Evolutionary conservation across 2,113 vertebrate species (phyloP).

Genomic region (Vulpes lagopus): DNA sequence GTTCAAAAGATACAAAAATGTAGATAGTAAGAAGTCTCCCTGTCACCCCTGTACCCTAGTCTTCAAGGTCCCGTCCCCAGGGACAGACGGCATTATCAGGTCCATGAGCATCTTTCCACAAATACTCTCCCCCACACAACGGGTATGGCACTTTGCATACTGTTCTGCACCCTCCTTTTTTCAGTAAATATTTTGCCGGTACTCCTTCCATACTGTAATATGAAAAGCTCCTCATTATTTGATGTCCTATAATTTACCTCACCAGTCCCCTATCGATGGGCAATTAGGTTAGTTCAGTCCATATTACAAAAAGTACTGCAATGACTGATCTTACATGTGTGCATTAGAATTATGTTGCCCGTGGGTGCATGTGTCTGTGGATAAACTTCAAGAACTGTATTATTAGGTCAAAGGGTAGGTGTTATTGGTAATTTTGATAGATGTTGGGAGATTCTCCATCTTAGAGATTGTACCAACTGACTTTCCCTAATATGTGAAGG

Average conservation of each 20-base stretch:
- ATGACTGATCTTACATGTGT: not conserved
- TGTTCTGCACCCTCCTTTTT: not conserved
- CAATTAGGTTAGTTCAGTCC: not conserved
- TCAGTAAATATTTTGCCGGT: not conserved
- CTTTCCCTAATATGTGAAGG: not conserved
- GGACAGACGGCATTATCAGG: not conserved
- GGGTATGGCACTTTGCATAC: no score
- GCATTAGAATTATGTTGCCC: not conserved
- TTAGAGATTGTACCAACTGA: not conserved
- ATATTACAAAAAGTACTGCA: not conserved
- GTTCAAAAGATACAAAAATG: conserved; percentile 1
- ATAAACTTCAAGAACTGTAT: not conserved
- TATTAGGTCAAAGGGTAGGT: not conserved
- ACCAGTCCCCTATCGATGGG: not conserved
- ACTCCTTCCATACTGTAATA: not conserved
- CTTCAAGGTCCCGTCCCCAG: not conserved
- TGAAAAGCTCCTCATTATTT: not conserved
- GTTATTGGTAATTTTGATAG: not conserved
- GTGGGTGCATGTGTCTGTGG: not conserved
- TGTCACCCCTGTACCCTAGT: not conserved
- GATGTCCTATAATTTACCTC: not conserved
- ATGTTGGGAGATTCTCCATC: not conserved
- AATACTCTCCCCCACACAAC: not conserved
- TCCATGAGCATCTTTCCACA: not conserved
- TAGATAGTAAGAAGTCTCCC: not conserved